Percentiles rank a stretch among this genome's conserved stretches.
phyloP scores from a whole-genome alignment of 2,888 invertebrate genomes.

The Lampropteryx suffumata region DNA sequence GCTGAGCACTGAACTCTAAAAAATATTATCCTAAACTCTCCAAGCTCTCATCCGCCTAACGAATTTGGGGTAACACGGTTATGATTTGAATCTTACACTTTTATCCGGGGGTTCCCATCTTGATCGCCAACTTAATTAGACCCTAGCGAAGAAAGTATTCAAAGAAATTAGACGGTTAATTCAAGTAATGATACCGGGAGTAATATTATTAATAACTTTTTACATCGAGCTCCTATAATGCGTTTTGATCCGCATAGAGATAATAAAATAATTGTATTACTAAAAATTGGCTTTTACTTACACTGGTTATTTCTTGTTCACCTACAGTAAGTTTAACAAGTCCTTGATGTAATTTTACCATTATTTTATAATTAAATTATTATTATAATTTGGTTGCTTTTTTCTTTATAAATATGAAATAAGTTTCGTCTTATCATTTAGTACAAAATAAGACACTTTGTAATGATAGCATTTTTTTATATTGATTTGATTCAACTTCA shows the following conservation, averaged over 20 bases:
- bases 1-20: conserved; percentile 14
- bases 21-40: conserved; percentile 46
- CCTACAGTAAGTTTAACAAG: too few relatives aligned
- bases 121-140: conserved; percentile 69
- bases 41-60: conserved; percentile 48
- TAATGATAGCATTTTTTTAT: too few relatives aligned
- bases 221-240: background rate
- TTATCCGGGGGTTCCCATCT: conserved; percentile 36
- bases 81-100: conserved; percentile 57
- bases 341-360: too few relatives aligned
- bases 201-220: conserved; percentile 52
- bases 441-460: too few relatives aligned
- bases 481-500: too few relatives aligned
- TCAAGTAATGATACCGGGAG: conserved; percentile 53
- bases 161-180: conserved; percentile 66
- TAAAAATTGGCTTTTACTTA: too few relatives aligned
- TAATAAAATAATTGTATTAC: too few relatives aligned
- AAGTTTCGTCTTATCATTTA: too few relatives aligned
- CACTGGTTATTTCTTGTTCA: too few relatives aligned
- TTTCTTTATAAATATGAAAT: too few relatives aligned
- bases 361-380: too few relatives aligned
- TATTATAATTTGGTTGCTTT: too few relatives aligned
- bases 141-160: conserved; percentile 62
- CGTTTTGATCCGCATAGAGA: background rate
- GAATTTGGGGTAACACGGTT: conserved; percentile 62